Conservation (phyloP, 1,140 invertebrate species). For the Drosophila baimaii region DNA sequence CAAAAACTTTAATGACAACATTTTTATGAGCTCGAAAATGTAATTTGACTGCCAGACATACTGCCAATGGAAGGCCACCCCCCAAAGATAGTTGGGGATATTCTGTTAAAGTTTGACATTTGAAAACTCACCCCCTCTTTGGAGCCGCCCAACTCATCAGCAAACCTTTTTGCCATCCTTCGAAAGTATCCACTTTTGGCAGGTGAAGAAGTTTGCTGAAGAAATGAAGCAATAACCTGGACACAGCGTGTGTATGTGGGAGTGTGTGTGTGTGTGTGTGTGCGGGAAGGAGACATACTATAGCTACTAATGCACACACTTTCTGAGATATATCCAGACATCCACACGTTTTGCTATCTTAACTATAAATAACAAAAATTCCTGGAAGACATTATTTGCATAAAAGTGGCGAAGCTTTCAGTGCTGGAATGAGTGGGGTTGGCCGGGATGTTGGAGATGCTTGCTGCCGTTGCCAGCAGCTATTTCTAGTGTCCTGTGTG, state of each 20-base stretch:
- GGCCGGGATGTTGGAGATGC: neutral
- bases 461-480: slow-evolving; percentile 51
- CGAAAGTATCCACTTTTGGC: slow-evolving; percentile 49
- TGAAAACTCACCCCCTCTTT: slow-evolving; percentile 6
- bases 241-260: neutral
- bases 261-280: too few species aligned
- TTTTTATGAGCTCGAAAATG: slow-evolving; percentile 68
- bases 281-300: slow-evolving; percentile 6
- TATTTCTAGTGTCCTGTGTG: slow-evolving; percentile 62
- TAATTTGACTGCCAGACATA: slow-evolving; percentile 62
- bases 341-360: slow-evolving; percentile 81
- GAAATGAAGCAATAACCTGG: slow-evolving; percentile 82
- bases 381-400: slow-evolving; percentile 82
- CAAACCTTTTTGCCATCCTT: slow-evolving; percentile 41
- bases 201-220: slow-evolving; percentile 57
- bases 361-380: slow-evolving; percentile 83
- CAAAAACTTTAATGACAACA: slow-evolving; percentile 72
- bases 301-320: slow-evolving; percentile 67
- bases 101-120: slow-evolving; percentile 41
- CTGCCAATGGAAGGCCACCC: slow-evolving; percentile 9
- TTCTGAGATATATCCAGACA: slow-evolving; percentile 69
- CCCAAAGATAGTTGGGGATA: slow-evolving; percentile 15
- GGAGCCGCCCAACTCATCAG: slow-evolving; percentile 25
- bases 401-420: slow-evolving; percentile 76
- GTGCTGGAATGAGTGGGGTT: slow-evolving; percentile 19